Percentiles rank a stretch among this genome's conserved stretches.
Evolutionary conservation across 2,888 invertebrate genomes (phyloP).

Genomic region (Oscheius onirici): DNA sequence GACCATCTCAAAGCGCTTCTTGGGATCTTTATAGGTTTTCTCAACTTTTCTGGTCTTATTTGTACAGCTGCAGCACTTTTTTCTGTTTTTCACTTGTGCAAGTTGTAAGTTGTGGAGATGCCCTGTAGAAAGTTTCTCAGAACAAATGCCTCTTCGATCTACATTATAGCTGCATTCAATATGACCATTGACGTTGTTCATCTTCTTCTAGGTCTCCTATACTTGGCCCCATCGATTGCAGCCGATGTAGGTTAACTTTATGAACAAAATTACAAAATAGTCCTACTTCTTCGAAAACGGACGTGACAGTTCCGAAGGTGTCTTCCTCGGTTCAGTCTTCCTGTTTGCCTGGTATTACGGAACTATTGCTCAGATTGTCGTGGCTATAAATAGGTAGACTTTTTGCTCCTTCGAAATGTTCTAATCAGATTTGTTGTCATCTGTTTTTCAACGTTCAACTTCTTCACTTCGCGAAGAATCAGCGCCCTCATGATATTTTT

Average conservation of each 20-base stretch:
- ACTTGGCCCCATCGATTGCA: constrained; percentile 39
- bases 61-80: background rate
- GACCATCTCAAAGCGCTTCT: too few relatives aligned
- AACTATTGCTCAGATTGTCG: constrained; percentile 47
- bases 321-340: constrained; percentile 44
- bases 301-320: background rate
- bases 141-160: constrained; percentile 37
- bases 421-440: background rate
- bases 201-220: constrained; percentile 38
- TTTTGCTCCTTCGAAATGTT: background rate
- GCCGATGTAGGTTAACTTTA: constrained; percentile 34
- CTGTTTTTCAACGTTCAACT: background rate
- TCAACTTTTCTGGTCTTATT: too few relatives aligned
- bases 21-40: too few relatives aligned
- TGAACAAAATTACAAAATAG: constrained; percentile 32
- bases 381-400: constrained; percentile 40
- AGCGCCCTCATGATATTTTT: background rate
- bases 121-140: background rate
- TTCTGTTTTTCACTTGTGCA: background rate
- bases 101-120: background rate
- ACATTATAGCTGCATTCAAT: constrained; percentile 44
- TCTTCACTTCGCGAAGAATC: background rate
- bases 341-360: constrained; percentile 53
- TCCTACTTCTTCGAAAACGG: constrained; percentile 36
- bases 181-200: constrained; percentile 44